These are phyloP conservation scores for Caenorhabditis angaria DNA, from an alignment of 2,888 invertebrate species.

Conservation along the genomic window DNA sequence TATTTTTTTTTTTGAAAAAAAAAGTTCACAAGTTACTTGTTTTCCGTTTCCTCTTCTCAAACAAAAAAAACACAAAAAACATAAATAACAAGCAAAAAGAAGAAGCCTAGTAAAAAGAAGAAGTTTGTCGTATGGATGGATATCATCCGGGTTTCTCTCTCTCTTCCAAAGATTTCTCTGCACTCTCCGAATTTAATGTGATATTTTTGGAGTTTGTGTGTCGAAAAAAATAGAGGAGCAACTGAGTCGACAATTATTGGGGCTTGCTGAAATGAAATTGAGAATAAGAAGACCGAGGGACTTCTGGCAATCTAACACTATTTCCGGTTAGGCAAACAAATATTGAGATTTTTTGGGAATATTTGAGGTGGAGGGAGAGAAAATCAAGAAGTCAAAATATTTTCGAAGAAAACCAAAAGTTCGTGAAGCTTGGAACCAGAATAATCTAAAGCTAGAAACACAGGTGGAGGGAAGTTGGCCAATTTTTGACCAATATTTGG, in stretches of 20 bases:
- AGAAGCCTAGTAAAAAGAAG: constrained; percentile 1
- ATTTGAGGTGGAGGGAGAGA: not conserved
- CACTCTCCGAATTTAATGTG: not conserved
- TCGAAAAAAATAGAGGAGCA: constrained; percentile 10
- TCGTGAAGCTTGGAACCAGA: no score
- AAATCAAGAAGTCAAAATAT: no score
- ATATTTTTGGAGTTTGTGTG: constrained; percentile 12
- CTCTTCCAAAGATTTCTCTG: constrained; percentile 11
- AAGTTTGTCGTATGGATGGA: constrained; percentile 7
- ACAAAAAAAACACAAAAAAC: not conserved
- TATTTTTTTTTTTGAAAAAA: not conserved
- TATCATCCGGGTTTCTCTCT: constrained; percentile 8
- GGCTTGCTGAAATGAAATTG: constrained; percentile 1
- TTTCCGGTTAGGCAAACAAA: not conserved
- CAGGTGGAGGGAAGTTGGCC: no score
- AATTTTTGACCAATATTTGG: no score
- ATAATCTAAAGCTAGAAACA: no score
- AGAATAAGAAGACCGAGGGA: no score
- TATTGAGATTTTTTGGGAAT: constrained; percentile 7
- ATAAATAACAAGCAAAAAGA: not conserved
- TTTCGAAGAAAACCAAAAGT: no score
- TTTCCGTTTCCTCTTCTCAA: not conserved
- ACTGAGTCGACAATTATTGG: not conserved
- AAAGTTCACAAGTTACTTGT: constrained; percentile 11
- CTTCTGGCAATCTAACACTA: not conserved